Conservation (phyloP, 2,797 vertebrate genomes). For the Bradypodion pumilum region DNA sequence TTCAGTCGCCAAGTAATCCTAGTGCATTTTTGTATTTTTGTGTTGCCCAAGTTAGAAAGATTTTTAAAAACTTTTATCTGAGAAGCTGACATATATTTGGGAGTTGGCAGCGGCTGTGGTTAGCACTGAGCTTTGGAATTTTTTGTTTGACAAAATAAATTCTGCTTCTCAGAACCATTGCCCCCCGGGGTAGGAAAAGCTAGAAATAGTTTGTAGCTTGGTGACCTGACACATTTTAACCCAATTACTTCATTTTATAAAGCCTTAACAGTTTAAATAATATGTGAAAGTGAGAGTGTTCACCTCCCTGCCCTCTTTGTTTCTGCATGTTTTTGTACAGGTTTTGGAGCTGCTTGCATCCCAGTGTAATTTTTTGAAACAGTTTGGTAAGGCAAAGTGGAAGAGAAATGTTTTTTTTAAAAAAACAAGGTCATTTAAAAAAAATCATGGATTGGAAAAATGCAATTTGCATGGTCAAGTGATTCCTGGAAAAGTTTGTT, state of each 20-base stretch:
- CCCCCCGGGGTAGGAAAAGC: conserved; percentile 22
- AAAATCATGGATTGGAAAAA: conserved; percentile 7
- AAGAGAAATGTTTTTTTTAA: not conserved
- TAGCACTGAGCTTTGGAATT: conserved; percentile 7
- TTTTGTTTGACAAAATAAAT: conserved; percentile 33
- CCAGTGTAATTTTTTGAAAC: conserved; percentile 22
- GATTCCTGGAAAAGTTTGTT: no score
- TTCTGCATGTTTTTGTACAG: not conserved
- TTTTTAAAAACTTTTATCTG: not conserved
- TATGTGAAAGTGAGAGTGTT: not conserved
- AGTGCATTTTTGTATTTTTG: not conserved
- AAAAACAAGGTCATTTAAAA: not conserved
- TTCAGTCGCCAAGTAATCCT: not conserved
- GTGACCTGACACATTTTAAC: conserved; percentile 28
- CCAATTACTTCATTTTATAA: conserved; percentile 33
- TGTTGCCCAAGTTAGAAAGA: not conserved
- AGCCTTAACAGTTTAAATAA: conserved; percentile 15
- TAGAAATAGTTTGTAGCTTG: conserved; percentile 14
- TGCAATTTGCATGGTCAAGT: not conserved
- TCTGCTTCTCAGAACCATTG: conserved; percentile 4
- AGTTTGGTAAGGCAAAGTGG: not conserved
- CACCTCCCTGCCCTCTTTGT: not conserved
- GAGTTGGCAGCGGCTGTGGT: conserved; percentile 21
- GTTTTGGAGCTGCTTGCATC: conserved; percentile 1
- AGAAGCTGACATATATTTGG: conserved; percentile 3